These are phyloP conservation scores for Zoanthus sansibaricus DNA, from an alignment of 92 coral and sea anemone genomes.

Conservation along the genomic window DNA sequence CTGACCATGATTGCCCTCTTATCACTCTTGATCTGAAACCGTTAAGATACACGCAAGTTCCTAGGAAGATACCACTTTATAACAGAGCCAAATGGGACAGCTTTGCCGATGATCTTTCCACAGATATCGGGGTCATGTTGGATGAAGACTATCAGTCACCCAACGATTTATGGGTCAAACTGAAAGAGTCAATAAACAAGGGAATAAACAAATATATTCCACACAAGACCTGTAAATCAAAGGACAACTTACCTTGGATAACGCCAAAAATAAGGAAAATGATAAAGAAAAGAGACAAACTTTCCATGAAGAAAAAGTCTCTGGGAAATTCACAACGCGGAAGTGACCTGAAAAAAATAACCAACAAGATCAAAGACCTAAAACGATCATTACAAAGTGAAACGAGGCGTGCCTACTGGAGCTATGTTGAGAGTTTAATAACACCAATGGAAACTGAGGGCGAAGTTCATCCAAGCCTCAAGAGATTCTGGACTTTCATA, in stretches of 20 bases:
- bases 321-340: background rate
- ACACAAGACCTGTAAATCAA: constrained; percentile 34
- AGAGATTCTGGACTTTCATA: constrained; percentile 64
- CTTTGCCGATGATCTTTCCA: constrained; percentile 46
- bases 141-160: constrained; percentile 30
- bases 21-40: constrained; percentile 49
- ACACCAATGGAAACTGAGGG: constrained; percentile 54
- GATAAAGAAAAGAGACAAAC: constrained; percentile 45
- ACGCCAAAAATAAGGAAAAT: constrained; percentile 37
- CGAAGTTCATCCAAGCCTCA: constrained; percentile 36
- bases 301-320: constrained; percentile 17
- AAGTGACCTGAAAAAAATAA: background rate
- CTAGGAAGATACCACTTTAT: constrained; percentile 67
- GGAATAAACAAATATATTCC: constrained; percentile 43
- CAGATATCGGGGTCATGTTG: constrained; percentile 23
- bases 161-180: constrained; percentile 57
- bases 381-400: constrained; percentile 37
- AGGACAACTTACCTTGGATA: constrained; percentile 44
- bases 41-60: constrained; percentile 59
- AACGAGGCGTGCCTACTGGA: constrained; percentile 47
- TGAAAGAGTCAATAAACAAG: constrained; percentile 33
- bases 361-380: constrained; percentile 40
- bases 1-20: constrained; percentile 72
- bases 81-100: constrained; percentile 64
- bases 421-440: constrained; percentile 57